These are phyloP conservation scores for Scartelaos histophorus DNA, from an alignment of 2,113 vertebrate species.

Conservation along the genomic window DNA sequence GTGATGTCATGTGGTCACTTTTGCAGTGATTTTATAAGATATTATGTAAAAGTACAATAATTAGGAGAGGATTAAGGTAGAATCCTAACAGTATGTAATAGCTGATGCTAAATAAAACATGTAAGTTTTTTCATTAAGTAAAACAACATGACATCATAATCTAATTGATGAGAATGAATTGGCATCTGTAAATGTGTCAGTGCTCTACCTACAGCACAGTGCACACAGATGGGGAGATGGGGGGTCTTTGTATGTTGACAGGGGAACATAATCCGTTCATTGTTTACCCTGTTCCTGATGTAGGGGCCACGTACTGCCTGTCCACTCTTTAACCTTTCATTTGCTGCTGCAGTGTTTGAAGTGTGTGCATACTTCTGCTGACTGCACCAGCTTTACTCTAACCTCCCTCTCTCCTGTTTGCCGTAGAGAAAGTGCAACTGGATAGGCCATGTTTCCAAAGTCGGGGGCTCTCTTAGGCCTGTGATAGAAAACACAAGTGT, in stretches of 20 bases:
- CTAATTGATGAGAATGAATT: slow-evolving; percentile 56
- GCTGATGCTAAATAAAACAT: slow-evolving; percentile 1
- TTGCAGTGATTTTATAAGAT: no score
- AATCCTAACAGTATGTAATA: slow-evolving; percentile 34
- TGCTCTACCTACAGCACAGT: slow-evolving; percentile 65
- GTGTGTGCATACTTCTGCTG: slow-evolving; percentile 77
- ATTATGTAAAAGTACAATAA: slow-evolving; percentile 49
- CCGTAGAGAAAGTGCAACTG: slow-evolving; percentile 74
- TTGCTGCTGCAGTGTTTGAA: slow-evolving; percentile 77
- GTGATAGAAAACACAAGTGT: slow-evolving; percentile 82
- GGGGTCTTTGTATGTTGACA: slow-evolving; percentile 56
- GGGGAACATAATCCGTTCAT: slow-evolving; percentile 73
- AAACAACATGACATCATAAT: slow-evolving; percentile 41
- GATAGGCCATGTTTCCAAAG: slow-evolving; percentile 79
- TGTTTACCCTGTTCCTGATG: slow-evolving; percentile 77
- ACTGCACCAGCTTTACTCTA: slow-evolving; percentile 68
- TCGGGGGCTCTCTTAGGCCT: slow-evolving; percentile 68
- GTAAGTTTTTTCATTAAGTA: slow-evolving; percentile 53
- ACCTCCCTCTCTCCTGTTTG: slow-evolving; percentile 18
- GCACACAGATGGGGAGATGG: slow-evolving; percentile 51
- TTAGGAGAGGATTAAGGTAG: slow-evolving; percentile 42
- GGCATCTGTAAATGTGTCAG: slow-evolving; percentile 33
- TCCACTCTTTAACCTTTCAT: slow-evolving; percentile 76
- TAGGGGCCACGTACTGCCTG: slow-evolving; percentile 79
- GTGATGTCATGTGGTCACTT: no score